phyloP scores from a whole-genome alignment of 2,113 vertebrate species.

The Taxidea taxus region DNA sequence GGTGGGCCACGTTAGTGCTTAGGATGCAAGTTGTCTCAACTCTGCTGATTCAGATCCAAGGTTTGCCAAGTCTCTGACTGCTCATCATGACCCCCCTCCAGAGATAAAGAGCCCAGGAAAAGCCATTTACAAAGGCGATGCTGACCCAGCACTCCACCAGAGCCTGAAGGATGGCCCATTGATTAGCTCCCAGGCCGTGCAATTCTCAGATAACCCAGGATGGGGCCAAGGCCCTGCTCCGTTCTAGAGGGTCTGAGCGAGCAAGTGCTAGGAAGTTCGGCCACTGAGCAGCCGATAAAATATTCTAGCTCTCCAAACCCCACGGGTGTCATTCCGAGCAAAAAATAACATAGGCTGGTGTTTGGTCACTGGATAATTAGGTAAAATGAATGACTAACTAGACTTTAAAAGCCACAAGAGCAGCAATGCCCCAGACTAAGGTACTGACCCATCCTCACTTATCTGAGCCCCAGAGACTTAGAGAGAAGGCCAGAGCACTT shows the following conservation, averaged over 20 bases:
- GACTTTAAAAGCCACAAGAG: slow-evolving; percentile 31
- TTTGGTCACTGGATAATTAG: slow-evolving; percentile 79
- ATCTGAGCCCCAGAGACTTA: neutral
- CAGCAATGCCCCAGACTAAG: neutral
- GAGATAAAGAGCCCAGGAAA: slow-evolving; percentile 42
- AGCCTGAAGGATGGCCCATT: slow-evolving; percentile 56
- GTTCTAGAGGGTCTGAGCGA: slow-evolving; percentile 80
- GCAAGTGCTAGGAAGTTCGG: slow-evolving; percentile 79
- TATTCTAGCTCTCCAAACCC: slow-evolving; percentile 67
- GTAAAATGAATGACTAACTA: slow-evolving; percentile 73
- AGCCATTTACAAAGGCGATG: slow-evolving; percentile 59
- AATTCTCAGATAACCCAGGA: slow-evolving; percentile 81
- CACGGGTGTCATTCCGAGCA: slow-evolving; percentile 61
- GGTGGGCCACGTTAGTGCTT: neutral
- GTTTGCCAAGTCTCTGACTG: neutral
- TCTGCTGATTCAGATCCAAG: slow-evolving; percentile 36
- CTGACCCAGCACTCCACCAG: slow-evolving; percentile 69
- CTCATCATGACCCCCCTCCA: neutral
- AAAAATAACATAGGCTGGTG: slow-evolving; percentile 62
- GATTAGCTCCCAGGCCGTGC: slow-evolving; percentile 75
- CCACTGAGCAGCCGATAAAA: slow-evolving; percentile 88
- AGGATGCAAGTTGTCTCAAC: neutral
- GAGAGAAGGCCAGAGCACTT: neutral
- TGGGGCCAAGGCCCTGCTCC: slow-evolving; percentile 54
- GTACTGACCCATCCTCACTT: neutral